phyloP scores from a whole-genome alignment of 2,113 vertebrate genomes.

The Nematolebias whitei region DNA sequence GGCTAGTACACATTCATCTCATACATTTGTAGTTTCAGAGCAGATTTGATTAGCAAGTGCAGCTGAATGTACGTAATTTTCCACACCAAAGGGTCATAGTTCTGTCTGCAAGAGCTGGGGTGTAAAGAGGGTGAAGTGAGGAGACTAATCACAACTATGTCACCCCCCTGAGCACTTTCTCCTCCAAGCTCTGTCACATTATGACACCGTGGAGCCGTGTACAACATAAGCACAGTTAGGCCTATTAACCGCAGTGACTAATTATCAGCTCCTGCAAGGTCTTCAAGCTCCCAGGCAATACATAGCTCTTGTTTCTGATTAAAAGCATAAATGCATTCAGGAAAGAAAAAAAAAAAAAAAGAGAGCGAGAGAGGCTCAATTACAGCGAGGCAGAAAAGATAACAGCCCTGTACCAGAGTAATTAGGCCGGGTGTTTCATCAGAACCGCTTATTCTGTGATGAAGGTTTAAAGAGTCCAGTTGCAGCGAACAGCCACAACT shows the following conservation, averaged over 20 bases:
- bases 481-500: conserved; percentile 73
- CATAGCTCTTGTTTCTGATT: conserved; percentile 77
- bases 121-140: conserved; percentile 62
- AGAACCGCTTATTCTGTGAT: conserved; percentile 79
- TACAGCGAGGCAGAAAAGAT: conserved; percentile 68
- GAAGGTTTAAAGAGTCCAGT: conserved; percentile 80
- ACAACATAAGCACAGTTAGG: conserved; percentile 59
- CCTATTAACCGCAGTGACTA: conserved; percentile 80
- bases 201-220: conserved; percentile 59
- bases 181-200: conserved; percentile 51
- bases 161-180: conserved; percentile 54
- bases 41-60: conserved; percentile 50
- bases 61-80: conserved; percentile 48
- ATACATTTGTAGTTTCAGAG: conserved; percentile 24
- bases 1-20: conserved; percentile 23
- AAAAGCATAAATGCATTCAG: conserved; percentile 74
- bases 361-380: conserved; percentile 63
- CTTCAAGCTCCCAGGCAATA: conserved; percentile 71
- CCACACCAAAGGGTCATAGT: conserved; percentile 34
- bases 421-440: conserved; percentile 79
- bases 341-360: conserved; percentile 55
- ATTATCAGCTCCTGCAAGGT: conserved; percentile 79
- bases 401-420: conserved; percentile 72
- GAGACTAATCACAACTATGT: conserved; percentile 59
- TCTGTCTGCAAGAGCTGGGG: conserved; percentile 38